Percentiles rank a stretch among this genome's conserved stretches.
These are phyloP conservation scores for Cetonia aurata DNA, from an alignment of 2,888 invertebrate genomes.

Conservation along the genomic window DNA sequence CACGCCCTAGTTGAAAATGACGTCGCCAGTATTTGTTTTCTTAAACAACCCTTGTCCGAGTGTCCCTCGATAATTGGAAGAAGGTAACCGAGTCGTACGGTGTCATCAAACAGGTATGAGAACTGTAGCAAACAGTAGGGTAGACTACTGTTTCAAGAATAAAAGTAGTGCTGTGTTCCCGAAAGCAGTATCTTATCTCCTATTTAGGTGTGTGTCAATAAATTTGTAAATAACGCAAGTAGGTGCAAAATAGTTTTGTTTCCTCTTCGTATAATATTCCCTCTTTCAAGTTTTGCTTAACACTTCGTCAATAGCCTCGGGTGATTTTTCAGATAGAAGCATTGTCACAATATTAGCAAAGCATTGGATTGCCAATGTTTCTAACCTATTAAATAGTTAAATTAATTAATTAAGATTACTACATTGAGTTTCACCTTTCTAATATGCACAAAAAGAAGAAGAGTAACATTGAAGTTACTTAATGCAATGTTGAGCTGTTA, in stretches of 20 bases:
- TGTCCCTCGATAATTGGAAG: constrained; percentile 36
- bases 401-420: too few relatives aligned
- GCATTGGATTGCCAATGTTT: too few relatives aligned
- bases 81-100: constrained; percentile 35
- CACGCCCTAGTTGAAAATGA: constrained; percentile 49
- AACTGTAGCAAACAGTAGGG: constrained; percentile 14
- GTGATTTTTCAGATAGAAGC: too few relatives aligned
- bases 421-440: too few relatives aligned
- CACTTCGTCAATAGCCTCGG: too few relatives aligned
- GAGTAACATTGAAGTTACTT: too few relatives aligned
- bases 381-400: too few relatives aligned
- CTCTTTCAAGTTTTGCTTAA: neutral
- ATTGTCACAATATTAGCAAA: too few relatives aligned
- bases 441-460: too few relatives aligned
- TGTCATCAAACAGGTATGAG: constrained; percentile 44
- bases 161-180: neutral
- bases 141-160: constrained; percentile 20
- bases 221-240: neutral
- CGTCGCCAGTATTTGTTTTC: constrained; percentile 48
- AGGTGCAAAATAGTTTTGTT: neutral
- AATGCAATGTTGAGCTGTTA: too few relatives aligned
- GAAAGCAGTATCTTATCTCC: constrained; percentile 8
- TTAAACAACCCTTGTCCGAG: constrained; percentile 41
- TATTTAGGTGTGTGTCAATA: neutral
- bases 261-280: neutral